Base-by-base conservation (phyloP, 2,797 vertebrate genomes). In the Fistularia commersonii region DNA sequence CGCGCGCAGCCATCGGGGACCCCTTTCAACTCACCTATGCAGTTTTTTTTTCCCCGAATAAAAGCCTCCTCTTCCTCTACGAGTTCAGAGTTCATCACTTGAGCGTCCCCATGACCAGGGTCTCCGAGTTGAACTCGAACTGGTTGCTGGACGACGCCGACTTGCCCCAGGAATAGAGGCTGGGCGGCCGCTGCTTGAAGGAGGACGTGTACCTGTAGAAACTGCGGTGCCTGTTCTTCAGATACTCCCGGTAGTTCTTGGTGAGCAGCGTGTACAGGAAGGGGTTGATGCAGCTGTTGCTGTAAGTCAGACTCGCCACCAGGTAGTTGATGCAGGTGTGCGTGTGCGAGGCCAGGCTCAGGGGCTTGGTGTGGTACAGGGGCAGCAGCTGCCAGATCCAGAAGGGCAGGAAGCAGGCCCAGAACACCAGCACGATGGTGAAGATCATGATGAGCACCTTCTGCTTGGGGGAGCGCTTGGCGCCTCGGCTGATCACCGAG, bases 371-470 rank as follows among this genome's bases (percentile, higher is more conserved):
- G 82, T 89, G 91, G 74, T 96, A 95, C 32, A 95, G 90, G 0
- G 92, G 88, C 59, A 95, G 74, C 69, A 96, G 87, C 87, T 96
- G 94, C 94, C 94, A 96, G 61, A 95, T 90, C 94, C 94, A 96
- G 47, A 96, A 96, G 0, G 94, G 94, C 65, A 96, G 77, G 79
- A 96, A 96, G 39, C 94, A 96, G 3, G 93, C 93, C 94, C 94
- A 95, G 85, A 95, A 95, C 53, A 94, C 91, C 61, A 95, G 79
- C 48, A 96, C 94, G 23, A 96, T 95, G 73, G 91, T 92, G 83
- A 95, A 93, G 51, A 95, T 93, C 92, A 96, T 92, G 50, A 93
- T 88, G 34, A 95, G 86, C 0, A 95, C 94, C 57, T 93, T 94
- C 80, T 93, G 93, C 38, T 93, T 91, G 0, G 94, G 94, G 0